These are phyloP conservation scores for Xiphorhynchus elegans DNA, from an alignment of 2,113 vertebrate species.

Conservation along the genomic window DNA sequence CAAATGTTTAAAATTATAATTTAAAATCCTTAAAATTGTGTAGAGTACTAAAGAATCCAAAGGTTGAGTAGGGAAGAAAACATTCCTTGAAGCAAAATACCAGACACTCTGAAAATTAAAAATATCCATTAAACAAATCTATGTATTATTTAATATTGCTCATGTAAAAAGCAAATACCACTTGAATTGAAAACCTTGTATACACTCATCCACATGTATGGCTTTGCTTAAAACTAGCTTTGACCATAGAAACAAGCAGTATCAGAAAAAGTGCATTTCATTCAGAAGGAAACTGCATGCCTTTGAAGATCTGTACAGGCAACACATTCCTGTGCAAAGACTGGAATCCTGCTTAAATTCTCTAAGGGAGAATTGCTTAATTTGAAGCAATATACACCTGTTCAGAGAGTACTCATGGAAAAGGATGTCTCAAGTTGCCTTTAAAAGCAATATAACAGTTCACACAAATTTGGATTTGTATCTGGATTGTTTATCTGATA, in stretches of 20 bases:
- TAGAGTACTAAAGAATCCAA: background rate
- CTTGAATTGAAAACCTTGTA: background rate
- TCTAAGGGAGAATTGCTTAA: background rate
- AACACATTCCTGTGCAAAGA: background rate
- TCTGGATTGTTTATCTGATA: background rate
- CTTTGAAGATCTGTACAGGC: background rate
- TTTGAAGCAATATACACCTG: background rate
- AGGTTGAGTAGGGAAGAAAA: background rate
- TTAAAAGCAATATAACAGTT: background rate
- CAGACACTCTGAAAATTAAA: background rate
- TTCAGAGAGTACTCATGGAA: background rate
- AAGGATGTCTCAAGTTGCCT: background rate
- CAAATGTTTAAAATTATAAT: background rate
- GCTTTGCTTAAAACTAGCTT: background rate
- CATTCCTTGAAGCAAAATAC: background rate
- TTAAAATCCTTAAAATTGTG: background rate
- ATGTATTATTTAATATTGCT: background rate
- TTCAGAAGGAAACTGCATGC: background rate
- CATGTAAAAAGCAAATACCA: background rate
- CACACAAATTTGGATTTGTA: background rate
- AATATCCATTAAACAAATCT: background rate
- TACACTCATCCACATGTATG: background rate
- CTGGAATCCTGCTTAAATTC: background rate
- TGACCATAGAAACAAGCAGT: background rate
- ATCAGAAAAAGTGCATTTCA: background rate